Evolutionary conservation across 2,797 vertebrate species (phyloP).

Genomic region (Pipistrellus nathusii): DNA sequence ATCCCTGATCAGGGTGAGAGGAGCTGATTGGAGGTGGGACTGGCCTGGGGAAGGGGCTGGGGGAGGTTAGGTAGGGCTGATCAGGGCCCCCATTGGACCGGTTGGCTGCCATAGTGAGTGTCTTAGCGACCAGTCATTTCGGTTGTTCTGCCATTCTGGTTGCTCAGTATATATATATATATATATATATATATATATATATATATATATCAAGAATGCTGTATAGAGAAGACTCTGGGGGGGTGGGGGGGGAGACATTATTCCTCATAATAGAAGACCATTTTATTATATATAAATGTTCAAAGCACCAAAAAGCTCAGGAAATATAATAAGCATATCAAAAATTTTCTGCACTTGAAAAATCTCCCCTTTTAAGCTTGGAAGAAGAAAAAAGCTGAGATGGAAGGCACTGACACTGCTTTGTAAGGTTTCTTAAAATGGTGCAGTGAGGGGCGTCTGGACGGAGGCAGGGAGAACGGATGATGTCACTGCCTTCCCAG

Average conservation of each 20-base stretch:
- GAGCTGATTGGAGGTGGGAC: too few species aligned
- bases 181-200: too few species aligned
- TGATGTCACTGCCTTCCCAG: not conserved
- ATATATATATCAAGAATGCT: not conserved
- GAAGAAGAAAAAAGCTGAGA: constrained; percentile 2
- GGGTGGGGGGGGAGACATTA: too few species aligned
- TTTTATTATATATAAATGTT: constrained; percentile 45
- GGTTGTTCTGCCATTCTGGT: too few species aligned
- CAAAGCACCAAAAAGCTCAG: constrained; percentile 42
- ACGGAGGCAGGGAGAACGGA: not conserved
- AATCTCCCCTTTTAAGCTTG: constrained; percentile 19
- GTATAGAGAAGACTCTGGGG: not conserved
- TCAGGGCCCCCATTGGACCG: too few species aligned
- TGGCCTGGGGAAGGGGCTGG: fast-evolving
- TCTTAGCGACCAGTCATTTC: fast-evolving
- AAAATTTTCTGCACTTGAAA: constrained; percentile 24
- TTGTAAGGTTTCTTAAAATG: constrained; percentile 63
- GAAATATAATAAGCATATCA: constrained; percentile 48
- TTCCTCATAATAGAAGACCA: constrained; percentile 28
- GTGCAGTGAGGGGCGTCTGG: not conserved
- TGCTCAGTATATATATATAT: too few species aligned
- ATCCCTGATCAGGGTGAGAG: too few species aligned
- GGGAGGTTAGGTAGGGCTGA: too few species aligned
- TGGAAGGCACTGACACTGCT: not conserved
- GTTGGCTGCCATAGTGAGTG: too few species aligned